Percentiles rank a stretch among this genome's conserved stretches.
Evolutionary conservation across 53 echinoderm and acorn worm species (phyloP).

Genomic region (Henricia sp.): DNA sequence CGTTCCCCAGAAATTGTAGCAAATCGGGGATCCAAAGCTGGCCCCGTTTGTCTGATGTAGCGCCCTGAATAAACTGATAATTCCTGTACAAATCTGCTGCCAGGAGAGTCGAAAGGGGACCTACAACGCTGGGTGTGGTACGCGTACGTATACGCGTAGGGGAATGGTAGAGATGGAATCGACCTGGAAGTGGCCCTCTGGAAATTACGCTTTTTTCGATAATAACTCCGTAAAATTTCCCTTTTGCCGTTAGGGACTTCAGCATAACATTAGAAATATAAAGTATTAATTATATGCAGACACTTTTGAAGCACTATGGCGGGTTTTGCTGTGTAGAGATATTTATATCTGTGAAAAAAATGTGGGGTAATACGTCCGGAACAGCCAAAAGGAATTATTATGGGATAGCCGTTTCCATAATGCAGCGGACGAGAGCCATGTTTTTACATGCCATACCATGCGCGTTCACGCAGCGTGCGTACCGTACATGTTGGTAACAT

Average conservation of each 20-base stretch:
- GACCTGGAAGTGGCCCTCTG: constrained; percentile 75
- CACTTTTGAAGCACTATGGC: background rate
- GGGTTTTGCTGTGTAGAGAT: background rate
- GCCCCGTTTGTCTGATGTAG: constrained; percentile 92
- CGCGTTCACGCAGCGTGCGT: background rate
- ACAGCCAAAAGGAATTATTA: constrained; percentile 89
- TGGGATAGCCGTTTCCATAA: constrained; percentile 78
- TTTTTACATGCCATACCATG: constrained; percentile 46
- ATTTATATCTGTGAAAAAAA: constrained; percentile 16
- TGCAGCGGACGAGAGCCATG: constrained; percentile 41
- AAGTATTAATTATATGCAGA: background rate
- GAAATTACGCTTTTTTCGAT: constrained; percentile 41
- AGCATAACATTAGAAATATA: constrained; percentile 7
- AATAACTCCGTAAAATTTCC: background rate
- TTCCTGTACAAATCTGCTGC: constrained; percentile 87
- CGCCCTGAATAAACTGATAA: constrained; percentile 92
- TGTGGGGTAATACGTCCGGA: constrained; percentile 37
- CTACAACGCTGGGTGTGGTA: constrained; percentile 99
- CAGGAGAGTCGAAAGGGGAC: constrained; percentile 91
- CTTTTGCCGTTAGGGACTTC: background rate
- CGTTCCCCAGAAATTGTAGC: constrained; percentile 85
- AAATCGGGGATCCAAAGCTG: constrained; percentile 84
- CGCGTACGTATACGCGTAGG: too few relatives aligned
- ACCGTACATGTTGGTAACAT: background rate
- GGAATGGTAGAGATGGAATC: constrained; percentile 80